These are phyloP conservation scores for Hypselothyrea guttata DNA, from an alignment of 2,888 invertebrate genomes.

Conservation along the genomic window DNA sequence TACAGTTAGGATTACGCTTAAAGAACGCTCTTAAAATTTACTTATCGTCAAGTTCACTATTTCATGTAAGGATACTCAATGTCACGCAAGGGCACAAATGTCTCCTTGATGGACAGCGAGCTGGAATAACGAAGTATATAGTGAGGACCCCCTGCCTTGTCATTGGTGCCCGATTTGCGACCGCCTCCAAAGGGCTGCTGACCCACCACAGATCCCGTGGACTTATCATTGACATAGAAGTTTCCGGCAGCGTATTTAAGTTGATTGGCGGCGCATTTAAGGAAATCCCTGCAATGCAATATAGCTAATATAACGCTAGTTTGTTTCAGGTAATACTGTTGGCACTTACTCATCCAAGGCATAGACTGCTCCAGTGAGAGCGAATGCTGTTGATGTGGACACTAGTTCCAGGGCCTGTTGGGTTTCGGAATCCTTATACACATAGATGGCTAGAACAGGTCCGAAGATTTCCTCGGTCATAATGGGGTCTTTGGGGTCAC, in stretches of 20 bases:
- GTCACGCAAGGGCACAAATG: conserved; percentile 91
- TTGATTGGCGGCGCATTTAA: conserved; percentile 89
- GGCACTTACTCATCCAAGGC: conserved; percentile 89
- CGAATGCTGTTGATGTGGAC: conserved; percentile 92
- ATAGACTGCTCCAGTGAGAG: conserved; percentile 97
- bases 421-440: conserved; percentile 91
- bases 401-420: conserved; percentile 88
- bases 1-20: too few species aligned
- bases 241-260: conserved; percentile 97
- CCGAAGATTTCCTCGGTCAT: conserved; percentile 99
- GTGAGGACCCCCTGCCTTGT: conserved; percentile 99
- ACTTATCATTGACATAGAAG: conserved; percentile 99
- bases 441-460: conserved; percentile 94
- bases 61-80: conserved; percentile 95
- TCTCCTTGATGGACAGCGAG: conserved; percentile 97
- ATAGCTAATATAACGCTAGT: too few species aligned
- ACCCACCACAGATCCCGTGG: conserved; percentile 98
- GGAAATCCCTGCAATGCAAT: conserved; percentile 85
- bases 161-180: conserved; percentile 98
- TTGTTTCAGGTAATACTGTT: too few species aligned
- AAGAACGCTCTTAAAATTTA: too few species aligned
- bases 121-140: conserved; percentile 96
- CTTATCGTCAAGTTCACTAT: too few species aligned
- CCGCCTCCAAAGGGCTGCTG: conserved; percentile 99
- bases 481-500: conserved; percentile 92